A percentile compares a stretch with the other conserved stretches of the same genome.
Conservation (phyloP, 2,797 vertebrate species). For the Acipenser oxyrinchus region DNA sequence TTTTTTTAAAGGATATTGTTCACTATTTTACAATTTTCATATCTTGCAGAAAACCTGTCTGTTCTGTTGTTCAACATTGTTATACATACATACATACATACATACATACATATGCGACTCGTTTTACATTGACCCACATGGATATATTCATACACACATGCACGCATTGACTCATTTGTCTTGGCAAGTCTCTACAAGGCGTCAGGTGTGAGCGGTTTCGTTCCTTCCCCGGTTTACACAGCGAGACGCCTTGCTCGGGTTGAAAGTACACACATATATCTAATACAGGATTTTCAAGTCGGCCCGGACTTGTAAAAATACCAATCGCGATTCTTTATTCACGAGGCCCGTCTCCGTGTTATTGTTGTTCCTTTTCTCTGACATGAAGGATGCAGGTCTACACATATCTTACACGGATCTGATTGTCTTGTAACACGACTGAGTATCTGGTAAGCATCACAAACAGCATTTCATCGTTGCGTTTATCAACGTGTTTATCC, state of each 20-base stretch:
- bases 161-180: slow-evolving; percentile 16
- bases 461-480: too few species aligned
- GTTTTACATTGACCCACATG: background rate
- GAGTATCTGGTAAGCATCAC: too few species aligned
- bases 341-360: too few species aligned
- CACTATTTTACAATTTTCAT: too few species aligned
- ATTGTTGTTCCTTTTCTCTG: too few species aligned
- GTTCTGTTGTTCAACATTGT: too few species aligned
- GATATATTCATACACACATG: slow-evolving; percentile 14
- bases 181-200: slow-evolving; percentile 17
- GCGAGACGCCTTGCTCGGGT: background rate
- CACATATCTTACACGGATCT: too few species aligned
- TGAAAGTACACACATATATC: slow-evolving; percentile 2
- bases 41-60: too few species aligned
- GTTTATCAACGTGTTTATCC: too few species aligned
- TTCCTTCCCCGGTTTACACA: slow-evolving; percentile 10
- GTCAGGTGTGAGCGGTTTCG: slow-evolving; percentile 12
- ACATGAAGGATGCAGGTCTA: too few species aligned
- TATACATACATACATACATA: background rate
- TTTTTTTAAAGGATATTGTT: background rate
- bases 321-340: too few species aligned
- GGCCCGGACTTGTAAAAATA: slow-evolving; percentile 12
- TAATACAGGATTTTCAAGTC: slow-evolving; percentile 16
- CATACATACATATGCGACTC: background rate
- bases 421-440: too few species aligned